A percentile compares a stretch with the other conserved stretches of the same genome.
phyloP scores from a whole-genome alignment of 2,888 invertebrate species.

The Sphaerophoria taeniata region DNA sequence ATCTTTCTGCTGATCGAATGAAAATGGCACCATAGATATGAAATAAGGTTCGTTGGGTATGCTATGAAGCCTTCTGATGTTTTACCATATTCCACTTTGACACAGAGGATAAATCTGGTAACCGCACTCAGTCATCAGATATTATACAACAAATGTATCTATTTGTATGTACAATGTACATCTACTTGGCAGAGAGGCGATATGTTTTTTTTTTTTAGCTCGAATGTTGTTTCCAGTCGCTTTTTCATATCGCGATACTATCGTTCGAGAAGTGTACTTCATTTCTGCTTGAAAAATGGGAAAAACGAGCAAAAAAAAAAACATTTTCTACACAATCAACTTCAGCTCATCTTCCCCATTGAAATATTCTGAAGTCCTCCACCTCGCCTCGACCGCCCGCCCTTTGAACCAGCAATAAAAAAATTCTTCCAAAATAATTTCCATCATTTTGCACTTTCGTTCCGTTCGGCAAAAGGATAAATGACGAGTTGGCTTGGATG shows the following conservation, averaged over 20 bases:
- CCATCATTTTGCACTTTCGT: conserved; percentile 70
- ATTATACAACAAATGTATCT: neutral
- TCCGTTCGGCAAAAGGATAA: conserved; percentile 62
- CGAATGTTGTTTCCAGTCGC: conserved; percentile 59
- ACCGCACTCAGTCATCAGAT: conserved; percentile 29
- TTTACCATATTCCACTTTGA: conserved; percentile 48
- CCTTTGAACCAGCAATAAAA: conserved; percentile 57
- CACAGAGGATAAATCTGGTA: conserved; percentile 62
- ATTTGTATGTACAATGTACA: neutral
- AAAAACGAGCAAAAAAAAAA: conserved; percentile 56
- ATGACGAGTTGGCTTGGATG: conserved; percentile 67
- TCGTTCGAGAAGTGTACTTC: conserved; percentile 68
- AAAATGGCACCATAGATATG: conserved; percentile 55
- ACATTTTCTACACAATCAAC: conserved; percentile 70
- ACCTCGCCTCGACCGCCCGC: conserved; percentile 14
- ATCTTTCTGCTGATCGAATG: conserved; percentile 70
- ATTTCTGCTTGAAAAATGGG: conserved; percentile 69
- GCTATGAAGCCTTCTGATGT: conserved; percentile 22
- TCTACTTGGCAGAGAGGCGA: neutral
- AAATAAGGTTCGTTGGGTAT: conserved; percentile 2
- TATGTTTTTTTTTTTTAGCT: conserved; percentile 30
- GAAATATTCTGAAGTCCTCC: conserved; percentile 4
- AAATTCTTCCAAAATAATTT: conserved; percentile 67
- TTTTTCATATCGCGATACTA: conserved; percentile 71
- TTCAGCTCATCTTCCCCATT: conserved; percentile 57